Evolutionary conservation across 35 echinoderm and acorn worm species (phyloP).

Genomic region (Lytechinus variegatus): DNA sequence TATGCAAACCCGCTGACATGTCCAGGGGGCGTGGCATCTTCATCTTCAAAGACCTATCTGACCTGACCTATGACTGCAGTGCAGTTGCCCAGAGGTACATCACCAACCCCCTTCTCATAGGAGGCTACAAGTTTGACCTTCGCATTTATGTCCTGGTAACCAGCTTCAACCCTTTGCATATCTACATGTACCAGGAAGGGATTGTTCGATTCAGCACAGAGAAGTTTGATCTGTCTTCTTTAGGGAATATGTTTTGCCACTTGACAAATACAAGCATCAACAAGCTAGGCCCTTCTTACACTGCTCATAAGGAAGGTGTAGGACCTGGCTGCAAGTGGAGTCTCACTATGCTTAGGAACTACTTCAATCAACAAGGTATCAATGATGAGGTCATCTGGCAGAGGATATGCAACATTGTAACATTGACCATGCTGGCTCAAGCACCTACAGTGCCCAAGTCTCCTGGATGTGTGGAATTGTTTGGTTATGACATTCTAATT

Average conservation of each 20-base stretch:
- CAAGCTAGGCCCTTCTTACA: constrained; percentile 83
- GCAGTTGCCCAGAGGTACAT: constrained; percentile 84
- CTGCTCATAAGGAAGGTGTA: constrained; percentile 73
- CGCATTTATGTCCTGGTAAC: constrained; percentile 83
- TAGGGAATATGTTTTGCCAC: constrained; percentile 84
- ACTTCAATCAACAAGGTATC: constrained; percentile 89
- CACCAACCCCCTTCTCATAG: constrained; percentile 81
- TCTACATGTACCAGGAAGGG: constrained; percentile 94
- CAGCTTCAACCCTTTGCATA: constrained; percentile 77
- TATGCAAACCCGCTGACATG: constrained; percentile 89
- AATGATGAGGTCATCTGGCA: constrained; percentile 82
- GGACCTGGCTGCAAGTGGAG: constrained; percentile 94
- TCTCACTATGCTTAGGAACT: constrained; percentile 76
- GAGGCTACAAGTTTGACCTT: constrained; percentile 93
- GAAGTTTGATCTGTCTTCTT: constrained; percentile 85
- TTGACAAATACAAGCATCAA: constrained; percentile 96
- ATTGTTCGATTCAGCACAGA: constrained; percentile 88
- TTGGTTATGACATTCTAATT: constrained; percentile 93
- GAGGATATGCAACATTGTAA: constrained; percentile 82
- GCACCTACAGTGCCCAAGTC: constrained; percentile 74
- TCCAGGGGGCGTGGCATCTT: constrained; percentile 89
- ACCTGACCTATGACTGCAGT: constrained; percentile 81
- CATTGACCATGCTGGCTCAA: constrained; percentile 76
- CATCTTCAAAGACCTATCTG: constrained; percentile 84
- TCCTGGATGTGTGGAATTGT: constrained; percentile 75